Evolutionary conservation across 2,113 vertebrate species (phyloP).

Genomic region (Cryptotis parvus): DNA sequence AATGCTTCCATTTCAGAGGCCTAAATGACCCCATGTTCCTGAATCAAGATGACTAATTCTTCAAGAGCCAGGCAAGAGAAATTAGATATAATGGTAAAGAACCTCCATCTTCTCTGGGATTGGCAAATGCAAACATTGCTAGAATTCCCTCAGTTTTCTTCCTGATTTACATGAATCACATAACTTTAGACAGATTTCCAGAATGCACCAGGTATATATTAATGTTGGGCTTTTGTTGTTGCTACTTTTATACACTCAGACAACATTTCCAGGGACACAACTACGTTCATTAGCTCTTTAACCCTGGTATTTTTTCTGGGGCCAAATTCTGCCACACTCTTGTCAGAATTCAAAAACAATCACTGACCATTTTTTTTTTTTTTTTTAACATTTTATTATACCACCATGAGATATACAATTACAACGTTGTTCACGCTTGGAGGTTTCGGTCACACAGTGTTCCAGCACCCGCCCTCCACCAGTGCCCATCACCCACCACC

Average conservation of each 20-base stretch:
- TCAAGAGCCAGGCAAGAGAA: background rate
- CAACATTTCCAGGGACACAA: background rate
- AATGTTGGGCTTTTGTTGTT: too few species aligned
- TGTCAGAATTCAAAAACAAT: background rate
- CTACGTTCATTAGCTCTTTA: background rate
- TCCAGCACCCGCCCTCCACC: too few species aligned
- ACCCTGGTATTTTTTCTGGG: background rate
- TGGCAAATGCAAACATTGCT: background rate
- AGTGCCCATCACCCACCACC: too few species aligned
- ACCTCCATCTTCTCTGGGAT: background rate
- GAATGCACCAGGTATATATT: background rate
- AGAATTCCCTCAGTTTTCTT: background rate
- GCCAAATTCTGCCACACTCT: background rate
- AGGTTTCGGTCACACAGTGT: too few species aligned
- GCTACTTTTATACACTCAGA: background rate
- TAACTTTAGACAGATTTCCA: background rate
- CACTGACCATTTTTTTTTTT: background rate
- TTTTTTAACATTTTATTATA: too few species aligned
- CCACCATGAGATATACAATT: too few species aligned
- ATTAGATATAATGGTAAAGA: background rate
- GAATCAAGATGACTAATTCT: background rate
- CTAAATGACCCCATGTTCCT: background rate
- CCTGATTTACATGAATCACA: background rate
- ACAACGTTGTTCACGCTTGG: too few species aligned
- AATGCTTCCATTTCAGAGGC: background rate